Evolutionary conservation across 2,113 vertebrate genomes (phyloP), one percentile per base, ranked within the genome.

Genomic region (Ochotona curzoniae): DNA sequence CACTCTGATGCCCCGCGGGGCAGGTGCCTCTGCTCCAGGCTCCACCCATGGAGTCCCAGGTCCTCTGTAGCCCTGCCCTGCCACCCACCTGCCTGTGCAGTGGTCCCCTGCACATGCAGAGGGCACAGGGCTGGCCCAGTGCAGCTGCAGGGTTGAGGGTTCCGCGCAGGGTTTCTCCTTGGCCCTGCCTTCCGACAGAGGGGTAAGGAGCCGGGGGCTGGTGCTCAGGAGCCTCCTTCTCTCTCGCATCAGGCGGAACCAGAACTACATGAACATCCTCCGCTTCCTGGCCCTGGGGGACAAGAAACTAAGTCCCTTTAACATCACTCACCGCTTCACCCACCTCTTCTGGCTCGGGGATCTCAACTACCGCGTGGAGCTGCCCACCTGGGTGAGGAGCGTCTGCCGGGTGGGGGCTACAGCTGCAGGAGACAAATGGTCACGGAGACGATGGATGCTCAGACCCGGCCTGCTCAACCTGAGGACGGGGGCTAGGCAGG

Each of bases 281-380:
- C 98, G 99, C 26, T 99, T 99, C 96, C 98, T 99, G 96, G 99
- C 99, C 18, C 97, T 99, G 86, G 99, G 99, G 71, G 99, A 99
- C 93, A 99, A 99, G 98, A 99, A 99, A 87, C 96, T 99, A 49
- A 99, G 98, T 91, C 98, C 99, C 0, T 99, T 99, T 83, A 99
- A 99, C 96, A 99, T 99, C 96, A 99, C 99, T 6, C 98, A 99
- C 96, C 99, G 98, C 49, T 99, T 99, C 96, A 99, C 99, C 18
- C 99, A 99, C 95, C 99, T 99, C 74, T 99, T 99, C 98, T 99
- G 99, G 99, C 97, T 99, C 0, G 99, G 99, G 32, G 99, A 99
- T 93, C 97, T 99, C 94, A 99, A 99, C 98, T 99, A 99, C 92
- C 98, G 99, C 0, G 97, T 99, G 96, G 99, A 99, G 3, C 97